Evolutionary conservation across 2,113 vertebrate species (phyloP).

Genomic region (Ailuropoda melanoleuca): DNA sequence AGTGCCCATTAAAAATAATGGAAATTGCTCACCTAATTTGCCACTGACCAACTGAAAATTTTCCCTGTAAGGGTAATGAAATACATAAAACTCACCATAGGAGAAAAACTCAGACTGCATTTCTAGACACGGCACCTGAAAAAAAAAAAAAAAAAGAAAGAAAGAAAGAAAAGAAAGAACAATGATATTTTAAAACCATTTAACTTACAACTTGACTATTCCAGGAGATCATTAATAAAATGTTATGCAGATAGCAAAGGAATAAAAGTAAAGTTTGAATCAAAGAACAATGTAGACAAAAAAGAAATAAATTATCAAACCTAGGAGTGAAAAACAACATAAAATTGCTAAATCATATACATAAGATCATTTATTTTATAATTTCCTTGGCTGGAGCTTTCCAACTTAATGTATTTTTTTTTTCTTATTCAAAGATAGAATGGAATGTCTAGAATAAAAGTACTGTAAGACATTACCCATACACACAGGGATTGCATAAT

Average conservation of each 20-base stretch:
- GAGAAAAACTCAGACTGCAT: constrained; percentile 65
- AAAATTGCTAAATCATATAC: constrained; percentile 62
- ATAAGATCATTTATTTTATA: constrained; percentile 60
- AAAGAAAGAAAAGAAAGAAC: constrained; percentile 25
- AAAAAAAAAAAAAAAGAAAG: constrained; percentile 45
- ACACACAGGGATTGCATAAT: background rate
- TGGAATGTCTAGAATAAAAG: background rate
- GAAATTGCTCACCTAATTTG: constrained; percentile 64
- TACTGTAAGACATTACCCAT: background rate
- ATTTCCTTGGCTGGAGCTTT: constrained; percentile 11
- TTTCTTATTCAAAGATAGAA: constrained; percentile 4
- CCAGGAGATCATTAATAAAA: constrained; percentile 50
- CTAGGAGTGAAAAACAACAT: constrained; percentile 55
- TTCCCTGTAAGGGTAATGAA: constrained; percentile 71
- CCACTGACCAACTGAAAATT: constrained; percentile 65
- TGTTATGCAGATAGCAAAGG: constrained; percentile 58
- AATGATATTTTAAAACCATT: constrained; percentile 75
- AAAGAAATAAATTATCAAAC: constrained; percentile 63
- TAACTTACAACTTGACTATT: constrained; percentile 71
- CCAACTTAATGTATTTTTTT: background rate
- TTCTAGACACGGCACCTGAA: constrained; percentile 73
- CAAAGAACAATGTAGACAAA: constrained; percentile 68
- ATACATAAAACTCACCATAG: constrained; percentile 53
- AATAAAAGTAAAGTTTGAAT: constrained; percentile 60
- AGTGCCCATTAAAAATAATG: constrained; percentile 58